These are phyloP conservation scores for Stomatorhinus ivindoensis DNA, from an alignment of 2,113 vertebrate genomes.

Conservation along the genomic window DNA sequence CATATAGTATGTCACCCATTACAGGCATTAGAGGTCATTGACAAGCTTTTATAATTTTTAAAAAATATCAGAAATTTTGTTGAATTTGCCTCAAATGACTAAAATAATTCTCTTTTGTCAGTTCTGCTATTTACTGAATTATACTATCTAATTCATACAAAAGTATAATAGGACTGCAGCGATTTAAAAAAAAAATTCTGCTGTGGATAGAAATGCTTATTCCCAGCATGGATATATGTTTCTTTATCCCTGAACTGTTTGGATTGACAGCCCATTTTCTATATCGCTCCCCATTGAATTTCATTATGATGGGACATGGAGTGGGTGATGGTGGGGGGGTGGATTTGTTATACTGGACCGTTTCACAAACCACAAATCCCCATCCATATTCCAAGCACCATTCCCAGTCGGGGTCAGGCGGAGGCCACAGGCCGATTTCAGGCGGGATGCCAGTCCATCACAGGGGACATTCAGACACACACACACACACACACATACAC, in stretches of 20 bases:
- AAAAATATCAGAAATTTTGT: background rate
- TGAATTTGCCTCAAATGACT: background rate
- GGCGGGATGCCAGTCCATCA: background rate
- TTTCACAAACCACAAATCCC: background rate
- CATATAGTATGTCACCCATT: background rate
- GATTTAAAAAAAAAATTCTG: too few relatives aligned
- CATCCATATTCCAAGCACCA: background rate
- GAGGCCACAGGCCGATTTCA: background rate
- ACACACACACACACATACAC: background rate
- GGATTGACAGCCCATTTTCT: background rate
- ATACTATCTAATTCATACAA: background rate
- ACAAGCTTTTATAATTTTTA: background rate
- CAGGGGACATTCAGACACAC: background rate
- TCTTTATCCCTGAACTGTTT: background rate
- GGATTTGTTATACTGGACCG: background rate
- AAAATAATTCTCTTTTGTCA: background rate
- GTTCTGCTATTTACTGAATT: background rate
- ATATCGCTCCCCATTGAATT: background rate
- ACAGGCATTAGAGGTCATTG: background rate
- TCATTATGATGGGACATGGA: background rate
- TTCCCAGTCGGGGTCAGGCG: background rate
- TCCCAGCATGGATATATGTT: background rate
- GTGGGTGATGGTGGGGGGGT: too few relatives aligned
- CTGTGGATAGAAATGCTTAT: background rate
- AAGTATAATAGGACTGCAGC: background rate